Percentiles rank a stretch among this genome's conserved stretches.
Conservation (phyloP, 2,113 vertebrate genomes). For the Pontoporia blainvillei region DNA sequence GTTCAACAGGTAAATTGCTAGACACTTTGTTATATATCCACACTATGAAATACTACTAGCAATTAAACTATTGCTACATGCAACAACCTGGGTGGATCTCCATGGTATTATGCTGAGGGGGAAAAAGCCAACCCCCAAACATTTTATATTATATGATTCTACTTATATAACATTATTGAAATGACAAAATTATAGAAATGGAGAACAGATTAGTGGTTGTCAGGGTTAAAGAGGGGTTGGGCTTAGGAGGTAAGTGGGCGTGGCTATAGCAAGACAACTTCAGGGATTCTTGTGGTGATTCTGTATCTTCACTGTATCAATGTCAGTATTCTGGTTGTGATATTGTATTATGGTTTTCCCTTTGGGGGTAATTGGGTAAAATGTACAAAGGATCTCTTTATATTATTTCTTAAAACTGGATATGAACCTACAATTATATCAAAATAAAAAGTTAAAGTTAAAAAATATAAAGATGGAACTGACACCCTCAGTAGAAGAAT, state of each 20-base stretch:
- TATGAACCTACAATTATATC: neutral
- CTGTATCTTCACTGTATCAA: neutral
- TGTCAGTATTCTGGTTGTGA: neutral
- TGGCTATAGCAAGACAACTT: neutral
- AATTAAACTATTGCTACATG: neutral
- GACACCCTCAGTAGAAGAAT: neutral
- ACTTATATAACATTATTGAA: neutral
- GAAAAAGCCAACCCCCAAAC: neutral
- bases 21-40: neutral
- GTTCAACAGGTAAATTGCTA: neutral
- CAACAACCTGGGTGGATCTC: neutral
- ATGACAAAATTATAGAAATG: neutral
- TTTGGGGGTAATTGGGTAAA: neutral
- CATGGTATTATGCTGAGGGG: too few relatives aligned
- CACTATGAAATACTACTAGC: neutral
- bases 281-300: neutral
- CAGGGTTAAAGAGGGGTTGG: neutral
- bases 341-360: neutral
- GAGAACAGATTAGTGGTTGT: neutral
- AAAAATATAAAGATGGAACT: neutral
- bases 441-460: neutral
- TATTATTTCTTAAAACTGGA: neutral
- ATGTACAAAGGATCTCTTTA: neutral
- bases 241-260: neutral
- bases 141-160: neutral